These are phyloP conservation scores for Neodiprion pinetum DNA, from an alignment of 1,140 invertebrate genomes.

Conservation along the genomic window DNA sequence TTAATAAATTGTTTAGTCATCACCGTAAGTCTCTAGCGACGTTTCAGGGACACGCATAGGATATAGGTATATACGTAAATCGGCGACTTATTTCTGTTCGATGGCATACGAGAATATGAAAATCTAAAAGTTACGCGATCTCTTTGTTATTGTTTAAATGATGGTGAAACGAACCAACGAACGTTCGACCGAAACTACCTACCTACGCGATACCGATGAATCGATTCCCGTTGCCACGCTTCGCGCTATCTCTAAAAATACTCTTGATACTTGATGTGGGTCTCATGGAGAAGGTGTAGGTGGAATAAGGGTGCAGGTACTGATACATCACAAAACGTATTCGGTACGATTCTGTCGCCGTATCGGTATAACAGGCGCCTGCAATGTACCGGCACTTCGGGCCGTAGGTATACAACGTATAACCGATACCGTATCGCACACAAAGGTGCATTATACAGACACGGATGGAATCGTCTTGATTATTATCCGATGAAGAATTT, in stretches of 20 bases:
- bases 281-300: background rate
- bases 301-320: background rate
- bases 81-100: too few species aligned
- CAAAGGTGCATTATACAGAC: too few species aligned
- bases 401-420: too few species aligned
- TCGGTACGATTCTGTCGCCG: background rate
- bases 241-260: background rate
- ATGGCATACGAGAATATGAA: background rate
- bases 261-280: background rate
- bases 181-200: background rate
- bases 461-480: too few species aligned
- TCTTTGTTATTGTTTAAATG: background rate
- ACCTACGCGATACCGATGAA: background rate
- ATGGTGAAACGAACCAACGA: background rate
- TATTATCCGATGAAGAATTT: too few species aligned
- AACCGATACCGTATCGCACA: too few species aligned
- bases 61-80: background rate
- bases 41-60: background rate
- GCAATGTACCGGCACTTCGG: too few species aligned
- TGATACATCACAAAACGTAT: background rate
- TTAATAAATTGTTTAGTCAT: background rate
- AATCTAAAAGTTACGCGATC: background rate
- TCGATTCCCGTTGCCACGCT: background rate
- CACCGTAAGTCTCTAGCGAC: slow-evolving; percentile 1
- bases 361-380: background rate